Evolutionary conservation across 2,797 vertebrate genomes (phyloP), one percentile per base, ranked within the genome.

Genomic region (Danio choprae): DNA sequence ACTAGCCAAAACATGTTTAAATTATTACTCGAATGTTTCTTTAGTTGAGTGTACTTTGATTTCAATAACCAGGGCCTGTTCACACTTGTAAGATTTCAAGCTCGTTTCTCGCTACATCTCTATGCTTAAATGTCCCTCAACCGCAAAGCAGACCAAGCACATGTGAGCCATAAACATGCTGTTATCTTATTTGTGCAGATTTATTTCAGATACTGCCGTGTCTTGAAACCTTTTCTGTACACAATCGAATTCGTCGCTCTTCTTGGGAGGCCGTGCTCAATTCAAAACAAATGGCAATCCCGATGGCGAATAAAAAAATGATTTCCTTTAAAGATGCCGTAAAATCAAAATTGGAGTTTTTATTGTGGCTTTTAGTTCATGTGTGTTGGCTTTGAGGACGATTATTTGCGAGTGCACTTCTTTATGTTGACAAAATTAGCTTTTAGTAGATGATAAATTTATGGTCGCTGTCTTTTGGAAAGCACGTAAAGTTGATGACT

Each of bases 181-280:
- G 69, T 69, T 18, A 69, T 51, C 48, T 69, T 51, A 69, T 69
- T 51, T 51, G 46, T 5, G 67, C 67, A 53, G 29, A 70, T n/a
- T 44, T 22, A 16, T 38, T 68, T 68, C 46, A 50, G 50, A 50
- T 13, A 68, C 50, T 10, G 13, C 58, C 9, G 6, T 6, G 79
- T 38, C 8, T 48, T 74, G 29, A 60, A 36, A 60, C 43, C 43
- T 74, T 74, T 48, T 60, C 22, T n/a, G 60, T 74, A 60, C 36
- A 46, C 48, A 22, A 46, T 74, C 16, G 36, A 13, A 60, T 50
- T 59, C 16, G 18, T 50, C 3, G 6, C 43, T 59, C 20, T 59
- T 74, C 43, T 38, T 38, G 56, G 74, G 67, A 60, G 56, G 22
- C 22, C 56, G 38, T 18, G 56, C 41, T 1, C 2, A 50, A 18